Conservation (phyloP, 2,888 invertebrate species). For the Eilema caniola region DNA sequence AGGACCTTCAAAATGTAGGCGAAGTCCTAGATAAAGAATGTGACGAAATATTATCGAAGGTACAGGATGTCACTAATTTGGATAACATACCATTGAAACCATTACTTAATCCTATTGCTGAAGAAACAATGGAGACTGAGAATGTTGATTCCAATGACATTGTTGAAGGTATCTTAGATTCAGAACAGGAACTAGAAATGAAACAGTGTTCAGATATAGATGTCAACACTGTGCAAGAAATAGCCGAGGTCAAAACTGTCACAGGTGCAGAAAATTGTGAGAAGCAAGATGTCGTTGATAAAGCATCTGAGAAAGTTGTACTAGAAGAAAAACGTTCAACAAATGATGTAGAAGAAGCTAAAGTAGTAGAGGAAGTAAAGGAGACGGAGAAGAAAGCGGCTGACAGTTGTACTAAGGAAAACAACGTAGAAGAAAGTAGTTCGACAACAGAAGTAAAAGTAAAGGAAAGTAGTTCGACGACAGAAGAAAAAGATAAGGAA, state of each 20-base stretch:
- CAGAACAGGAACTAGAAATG: conserved; percentile 74
- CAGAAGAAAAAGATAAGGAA: conserved; percentile 27
- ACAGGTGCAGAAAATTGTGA: conserved; percentile 34
- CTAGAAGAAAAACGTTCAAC: conserved; percentile 45
- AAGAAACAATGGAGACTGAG: conserved; percentile 77
- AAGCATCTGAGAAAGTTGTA: conserved; percentile 24
- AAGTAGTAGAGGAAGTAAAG: conserved; percentile 44
- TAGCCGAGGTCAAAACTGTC: conserved; percentile 50
- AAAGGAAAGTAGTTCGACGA: conserved; percentile 21
- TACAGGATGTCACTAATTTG: conserved; percentile 79
- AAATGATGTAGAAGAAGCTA: conserved; percentile 36
- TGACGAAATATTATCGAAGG: conserved; percentile 81
- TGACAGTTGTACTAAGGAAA: conserved; percentile 24
- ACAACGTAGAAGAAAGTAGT: conserved; percentile 5
- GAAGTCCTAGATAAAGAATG: conserved; percentile 82
- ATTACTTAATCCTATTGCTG: conserved; percentile 67
- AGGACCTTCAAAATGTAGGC: conserved; percentile 75
- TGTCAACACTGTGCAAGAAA: conserved; percentile 57
- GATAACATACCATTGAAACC: conserved; percentile 77
- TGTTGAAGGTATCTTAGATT: conserved; percentile 77
- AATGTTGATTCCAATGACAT: conserved; percentile 75
- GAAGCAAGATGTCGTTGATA: conserved; percentile 33
- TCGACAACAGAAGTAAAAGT: conserved; percentile 35
- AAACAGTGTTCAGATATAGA: conserved; percentile 64
- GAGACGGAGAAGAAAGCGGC: conserved; percentile 41